These are phyloP conservation scores for Itoplectis maculator DNA, from an alignment of 2,888 invertebrate genomes.

Conservation along the genomic window DNA sequence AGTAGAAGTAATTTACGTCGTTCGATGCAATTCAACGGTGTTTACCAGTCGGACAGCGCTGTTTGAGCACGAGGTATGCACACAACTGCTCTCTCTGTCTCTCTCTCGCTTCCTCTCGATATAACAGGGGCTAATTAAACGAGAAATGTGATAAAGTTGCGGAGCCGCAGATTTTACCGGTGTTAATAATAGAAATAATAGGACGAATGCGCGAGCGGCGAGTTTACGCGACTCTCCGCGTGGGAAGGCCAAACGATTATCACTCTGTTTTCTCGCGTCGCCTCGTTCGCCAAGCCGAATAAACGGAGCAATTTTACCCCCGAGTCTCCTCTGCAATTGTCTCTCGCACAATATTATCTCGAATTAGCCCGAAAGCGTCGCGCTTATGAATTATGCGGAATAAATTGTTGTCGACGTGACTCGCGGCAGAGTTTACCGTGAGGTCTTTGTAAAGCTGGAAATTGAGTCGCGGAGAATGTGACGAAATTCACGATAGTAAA, in stretches of 20 bases:
- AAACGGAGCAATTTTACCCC: constrained; percentile 39
- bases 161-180: constrained; percentile 32
- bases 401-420: constrained; percentile 4
- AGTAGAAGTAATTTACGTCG: constrained; percentile 20
- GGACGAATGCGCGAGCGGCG: constrained; percentile 8
- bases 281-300: constrained; percentile 22
- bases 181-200: constrained; percentile 47
- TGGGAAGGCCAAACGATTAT: constrained; percentile 28
- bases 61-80: neutral
- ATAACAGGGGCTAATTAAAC: constrained; percentile 27
- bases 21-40: neutral
- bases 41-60: neutral
- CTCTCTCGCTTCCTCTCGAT: neutral
- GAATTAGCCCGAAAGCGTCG: constrained; percentile 13
- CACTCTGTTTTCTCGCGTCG: constrained; percentile 41
- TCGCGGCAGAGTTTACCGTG: neutral
- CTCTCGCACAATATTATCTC: constrained; percentile 21
- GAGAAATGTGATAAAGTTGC: constrained; percentile 44
- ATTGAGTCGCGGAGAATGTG: neutral
- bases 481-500: neutral
- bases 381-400: constrained; percentile 15
- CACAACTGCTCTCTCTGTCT: neutral
- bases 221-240: constrained; percentile 7
- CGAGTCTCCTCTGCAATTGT: constrained; percentile 29
- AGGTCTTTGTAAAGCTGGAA: neutral